Base-by-base conservation (phyloP, 2,888 invertebrate species). In the Labia minor region DNA sequence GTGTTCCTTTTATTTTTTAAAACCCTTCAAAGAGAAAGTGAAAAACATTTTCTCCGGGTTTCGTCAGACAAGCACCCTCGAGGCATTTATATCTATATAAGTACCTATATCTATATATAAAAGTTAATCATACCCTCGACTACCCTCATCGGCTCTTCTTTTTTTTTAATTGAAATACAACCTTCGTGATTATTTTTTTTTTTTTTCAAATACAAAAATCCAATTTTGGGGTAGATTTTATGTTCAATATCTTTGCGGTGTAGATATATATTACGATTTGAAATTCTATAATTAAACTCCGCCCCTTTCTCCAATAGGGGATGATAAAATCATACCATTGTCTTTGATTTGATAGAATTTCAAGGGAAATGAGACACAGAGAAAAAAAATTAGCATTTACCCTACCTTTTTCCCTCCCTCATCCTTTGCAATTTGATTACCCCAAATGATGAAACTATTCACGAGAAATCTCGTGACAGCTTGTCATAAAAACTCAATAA, bases 241-340 rank as follows among this genome's bases (percentile, higher is more conserved):
- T 49, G 49, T n/a, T 4, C 14, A 49, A 49, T 49, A 14, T 49
- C 49, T 49, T 49, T 49, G 49, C 49, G 49, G 49, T 11, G 8
- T 26, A 26, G 3, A 26, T 26, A 49, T 49, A 49, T 49, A 49
- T 49, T n/a, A 10, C 49, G 49, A 49, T 16, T 4, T 49, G 49
- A 49, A 49, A 49, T 49, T 49, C 49, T 49, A 49, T 49, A 49
- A 49, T 49, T 49, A 49, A 49, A 49, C 49, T 49, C 49, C 49
- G 49, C 49, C 49, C 49, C 16, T 49, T 49, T 49, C 49, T 49
- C 49, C 8, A 14, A 49, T 49, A 49, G 49, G 49, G 16, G 49
- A 8, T 49, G 49, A 49, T 49, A 49, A 49, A 49, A 49, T 49
- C 49, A 49, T 49, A 49, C 49, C 49, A 49, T 49, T 49, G 49